phyloP scores from a whole-genome alignment of 64 coral and sea anemone genomes.

The Astreopora myriophthalma region DNA sequence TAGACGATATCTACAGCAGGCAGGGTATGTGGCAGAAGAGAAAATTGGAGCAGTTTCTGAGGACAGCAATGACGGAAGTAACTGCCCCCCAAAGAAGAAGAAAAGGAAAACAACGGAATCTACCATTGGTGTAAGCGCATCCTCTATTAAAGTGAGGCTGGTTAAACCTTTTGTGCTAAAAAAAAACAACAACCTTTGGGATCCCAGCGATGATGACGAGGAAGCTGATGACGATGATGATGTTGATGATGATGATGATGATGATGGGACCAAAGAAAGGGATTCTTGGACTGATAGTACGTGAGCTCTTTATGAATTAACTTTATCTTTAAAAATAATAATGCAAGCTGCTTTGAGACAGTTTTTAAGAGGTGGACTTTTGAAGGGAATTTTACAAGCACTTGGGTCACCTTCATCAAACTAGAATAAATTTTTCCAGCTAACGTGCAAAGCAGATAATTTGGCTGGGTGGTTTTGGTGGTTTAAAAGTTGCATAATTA shows the following conservation, averaged over 20 bases:
- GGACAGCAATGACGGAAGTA: not conserved
- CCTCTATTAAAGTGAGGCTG: not conserved
- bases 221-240: not conserved
- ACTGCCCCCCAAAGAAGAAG: not conserved
- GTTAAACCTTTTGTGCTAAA: constrained; percentile 40
- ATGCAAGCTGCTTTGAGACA: no score
- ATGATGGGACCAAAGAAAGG: not conserved
- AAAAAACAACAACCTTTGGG: not conserved
- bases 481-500: no score
- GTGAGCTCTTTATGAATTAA: not conserved
- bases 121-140: not conserved
- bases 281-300: not conserved
- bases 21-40: constrained; percentile 32
- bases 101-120: not conserved
- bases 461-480: no score
- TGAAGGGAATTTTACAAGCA: no score
- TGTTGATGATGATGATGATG: not conserved
- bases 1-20: constrained; percentile 11
- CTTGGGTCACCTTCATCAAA: no score
- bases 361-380: no score
- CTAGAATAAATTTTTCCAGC: no score
- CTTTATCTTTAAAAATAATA: no score
- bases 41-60: not conserved
- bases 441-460: no score
- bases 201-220: not conserved